These are phyloP conservation scores for Tokudaia muenninki DNA, from an alignment of 2,797 vertebrate genomes.

Conservation along the genomic window DNA sequence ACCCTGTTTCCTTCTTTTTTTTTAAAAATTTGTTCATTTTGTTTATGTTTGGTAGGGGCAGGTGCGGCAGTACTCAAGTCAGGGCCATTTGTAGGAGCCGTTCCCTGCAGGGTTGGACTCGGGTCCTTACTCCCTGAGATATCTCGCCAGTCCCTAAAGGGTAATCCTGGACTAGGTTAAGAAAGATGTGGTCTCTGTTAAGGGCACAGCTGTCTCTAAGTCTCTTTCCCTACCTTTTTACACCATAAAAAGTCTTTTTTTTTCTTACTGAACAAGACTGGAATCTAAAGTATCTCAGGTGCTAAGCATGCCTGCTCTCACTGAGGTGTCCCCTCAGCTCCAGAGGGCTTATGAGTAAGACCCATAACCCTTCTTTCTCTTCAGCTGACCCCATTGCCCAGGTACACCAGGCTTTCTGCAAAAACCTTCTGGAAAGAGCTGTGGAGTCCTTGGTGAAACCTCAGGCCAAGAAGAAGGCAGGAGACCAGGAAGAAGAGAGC, in stretches of 20 bases:
- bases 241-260: background rate
- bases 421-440: slow-evolving; percentile 95
- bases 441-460: slow-evolving; percentile 96
- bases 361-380: background rate
- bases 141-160: background rate
- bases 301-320: background rate
- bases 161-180: background rate
- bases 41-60: background rate
- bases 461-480: slow-evolving; percentile 86
- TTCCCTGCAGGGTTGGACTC: background rate
- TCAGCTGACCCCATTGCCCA: slow-evolving; percentile 96
- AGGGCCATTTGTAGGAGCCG: background rate
- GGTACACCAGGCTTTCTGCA: slow-evolving; percentile 97
- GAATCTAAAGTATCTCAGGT: background rate
- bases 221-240: background rate
- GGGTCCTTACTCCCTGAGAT: background rate
- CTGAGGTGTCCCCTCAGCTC: background rate
- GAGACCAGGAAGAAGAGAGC: slow-evolving; percentile 88
- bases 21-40: background rate
- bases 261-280: background rate
- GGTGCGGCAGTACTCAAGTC: too few species aligned
- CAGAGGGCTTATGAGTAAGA: background rate
- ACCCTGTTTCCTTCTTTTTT: too few species aligned
- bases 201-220: background rate
- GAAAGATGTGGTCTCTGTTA: background rate